Conservation (phyloP, 2,797 vertebrate genomes). For the Poecilia velifera region DNA sequence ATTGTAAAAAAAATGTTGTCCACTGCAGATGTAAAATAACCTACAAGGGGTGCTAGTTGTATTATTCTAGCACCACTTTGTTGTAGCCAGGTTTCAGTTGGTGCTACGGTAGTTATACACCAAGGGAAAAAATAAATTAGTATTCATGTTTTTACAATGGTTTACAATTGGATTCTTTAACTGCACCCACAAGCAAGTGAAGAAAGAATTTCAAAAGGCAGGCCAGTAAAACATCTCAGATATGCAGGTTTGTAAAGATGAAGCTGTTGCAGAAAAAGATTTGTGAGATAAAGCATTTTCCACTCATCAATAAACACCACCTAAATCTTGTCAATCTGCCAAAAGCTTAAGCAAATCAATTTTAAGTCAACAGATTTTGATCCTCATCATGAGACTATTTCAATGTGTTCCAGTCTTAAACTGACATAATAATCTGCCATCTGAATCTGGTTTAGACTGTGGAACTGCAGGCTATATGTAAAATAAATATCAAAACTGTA, state of each 20-base stretch:
- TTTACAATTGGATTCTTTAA: neutral
- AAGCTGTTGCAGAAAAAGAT: neutral
- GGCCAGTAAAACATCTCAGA: neutral
- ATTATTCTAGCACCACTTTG: neutral
- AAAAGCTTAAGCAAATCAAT: slow-evolving; percentile 44
- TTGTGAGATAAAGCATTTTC: slow-evolving; percentile 28
- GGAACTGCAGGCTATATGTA: neutral
- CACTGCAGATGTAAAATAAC: neutral
- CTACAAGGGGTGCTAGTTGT: neutral
- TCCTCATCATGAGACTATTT: slow-evolving; percentile 66
- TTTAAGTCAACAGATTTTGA: slow-evolving; percentile 61
- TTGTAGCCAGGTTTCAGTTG: neutral
- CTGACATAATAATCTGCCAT: slow-evolving; percentile 43
- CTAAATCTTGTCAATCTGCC: slow-evolving; percentile 75
- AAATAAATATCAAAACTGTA: neutral
- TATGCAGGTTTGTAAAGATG: neutral
- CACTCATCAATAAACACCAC: slow-evolving; percentile 63
- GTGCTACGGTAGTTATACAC: neutral
- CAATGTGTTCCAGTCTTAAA: slow-evolving; percentile 70
- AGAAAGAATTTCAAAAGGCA: neutral
- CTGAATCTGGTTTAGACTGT: slow-evolving; percentile 5
- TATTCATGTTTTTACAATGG: neutral
- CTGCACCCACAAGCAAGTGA: neutral
- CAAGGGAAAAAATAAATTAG: neutral
- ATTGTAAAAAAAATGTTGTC: neutral